Conservation (phyloP, 2,888 invertebrate genomes). For the Eustalomyia histrio region DNA sequence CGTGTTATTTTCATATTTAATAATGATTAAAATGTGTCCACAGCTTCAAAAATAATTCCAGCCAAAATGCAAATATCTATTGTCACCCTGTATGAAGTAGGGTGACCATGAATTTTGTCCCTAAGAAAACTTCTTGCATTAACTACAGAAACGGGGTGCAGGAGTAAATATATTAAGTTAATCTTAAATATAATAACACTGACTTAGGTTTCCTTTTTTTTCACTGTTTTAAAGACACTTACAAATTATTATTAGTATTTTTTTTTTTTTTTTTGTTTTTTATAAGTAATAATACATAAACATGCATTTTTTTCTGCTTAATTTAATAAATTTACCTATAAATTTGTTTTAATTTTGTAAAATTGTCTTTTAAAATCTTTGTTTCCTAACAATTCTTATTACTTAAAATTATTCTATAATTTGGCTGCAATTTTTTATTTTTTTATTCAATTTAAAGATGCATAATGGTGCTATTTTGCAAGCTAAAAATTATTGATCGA, state of each 20-base stretch:
- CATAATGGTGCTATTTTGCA: conserved; percentile 80
- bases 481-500: conserved; percentile 73
- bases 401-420: background rate
- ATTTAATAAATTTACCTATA: conserved; percentile 6
- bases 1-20: too few species aligned
- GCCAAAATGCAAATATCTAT: too few species aligned
- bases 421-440: conserved; percentile 1
- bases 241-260: conserved; percentile 31
- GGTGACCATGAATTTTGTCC: too few species aligned
- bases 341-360: conserved; percentile 28
- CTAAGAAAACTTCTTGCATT: too few species aligned
- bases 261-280: conserved; percentile 17
- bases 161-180: too few species aligned
- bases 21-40: too few species aligned
- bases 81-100: too few species aligned
- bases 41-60: too few species aligned
- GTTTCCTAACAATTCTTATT: background rate
- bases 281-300: conserved; percentile 36
- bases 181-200: background rate
- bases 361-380: conserved; percentile 53
- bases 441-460: conserved; percentile 76
- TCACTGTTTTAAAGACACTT: conserved; percentile 50
- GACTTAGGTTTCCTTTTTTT: background rate
- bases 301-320: conserved; percentile 54
- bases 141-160: too few species aligned